Evolutionary conservation across 2,888 invertebrate species (phyloP).

Genomic region (Agapostemon virescens): DNA sequence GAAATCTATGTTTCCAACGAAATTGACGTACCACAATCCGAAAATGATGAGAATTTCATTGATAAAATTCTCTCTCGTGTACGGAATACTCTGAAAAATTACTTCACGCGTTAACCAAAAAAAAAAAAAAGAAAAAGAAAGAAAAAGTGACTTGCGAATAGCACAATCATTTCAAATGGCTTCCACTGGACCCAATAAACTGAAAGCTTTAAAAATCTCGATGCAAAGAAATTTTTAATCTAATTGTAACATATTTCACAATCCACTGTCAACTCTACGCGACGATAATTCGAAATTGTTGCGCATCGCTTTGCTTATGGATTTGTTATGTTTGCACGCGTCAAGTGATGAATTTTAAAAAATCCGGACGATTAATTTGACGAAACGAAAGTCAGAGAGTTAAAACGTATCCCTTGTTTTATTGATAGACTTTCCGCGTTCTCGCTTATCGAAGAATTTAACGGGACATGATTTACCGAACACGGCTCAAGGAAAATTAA

Average conservation of each 20-base stretch:
- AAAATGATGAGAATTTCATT: not conserved
- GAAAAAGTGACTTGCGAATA: not conserved
- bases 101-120: not conserved
- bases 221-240: not conserved
- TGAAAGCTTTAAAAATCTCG: not conserved
- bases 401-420: not conserved
- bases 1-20: conserved; percentile 6
- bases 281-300: not conserved
- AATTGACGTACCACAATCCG: not conserved
- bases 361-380: not conserved
- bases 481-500: not conserved
- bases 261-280: not conserved
- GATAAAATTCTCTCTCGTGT: not conserved
- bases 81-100: not conserved
- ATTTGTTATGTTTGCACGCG: too few species aligned
- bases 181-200: not conserved
- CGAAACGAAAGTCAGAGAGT: too few species aligned
- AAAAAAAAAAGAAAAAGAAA: too few species aligned
- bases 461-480: not conserved
- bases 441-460: not conserved
- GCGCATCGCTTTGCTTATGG: too few species aligned
- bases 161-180: too few species aligned
- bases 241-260: not conserved
- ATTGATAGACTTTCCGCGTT: not conserved
- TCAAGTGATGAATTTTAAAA: not conserved